Base-by-base conservation (phyloP, 2,797 vertebrate genomes). In the Oryzias dopingdopingensis region DNA sequence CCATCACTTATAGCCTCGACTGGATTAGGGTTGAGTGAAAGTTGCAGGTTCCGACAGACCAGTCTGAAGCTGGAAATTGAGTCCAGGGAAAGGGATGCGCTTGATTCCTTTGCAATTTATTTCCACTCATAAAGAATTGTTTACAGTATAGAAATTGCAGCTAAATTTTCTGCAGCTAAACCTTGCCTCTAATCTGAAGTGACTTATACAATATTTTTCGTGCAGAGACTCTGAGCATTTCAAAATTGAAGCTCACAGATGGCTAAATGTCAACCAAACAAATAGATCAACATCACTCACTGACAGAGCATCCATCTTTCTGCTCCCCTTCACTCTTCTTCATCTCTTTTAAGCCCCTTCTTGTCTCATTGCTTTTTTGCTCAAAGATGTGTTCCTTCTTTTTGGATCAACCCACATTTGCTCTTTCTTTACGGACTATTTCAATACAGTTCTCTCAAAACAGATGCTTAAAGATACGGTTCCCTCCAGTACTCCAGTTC, bases 211-310 rank as follows among this genome's bases (percentile, higher is more conserved):
- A 37, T 37, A 37, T 37, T 37, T 32, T 37, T 12, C 1, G 10
- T 37, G 32, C 32, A 10, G 12, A 37, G 32, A 37, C 32, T 37
- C 32, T 37, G 10, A 37, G 32, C 32, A 37, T 37, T 37, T 37
- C 32, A 37, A 37, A 37, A 37, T 37, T 13, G 32, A 37, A 37
- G 32, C 32, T 37, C 87, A 85, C 86, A 89, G 85, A 90, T 81
- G 80, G 86, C 70, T 73, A 80, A 87, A 89, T 84, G 82, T 88
- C 86, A 83, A 64, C 74, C 60, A 77, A 81, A 84, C 82, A 82
- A 82, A 84, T 84, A 70, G 77, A 87, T 86, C 76, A 65, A 68
- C 72, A 59, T 69, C 66, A 48, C 72, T 67, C 52, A 17, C 67
- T 74, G 83, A 87, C 80, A 79, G 67, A 71, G 59, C 80, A 81